Conservation (phyloP, 2,797 vertebrate species). For the Galaxias olidus region DNA sequence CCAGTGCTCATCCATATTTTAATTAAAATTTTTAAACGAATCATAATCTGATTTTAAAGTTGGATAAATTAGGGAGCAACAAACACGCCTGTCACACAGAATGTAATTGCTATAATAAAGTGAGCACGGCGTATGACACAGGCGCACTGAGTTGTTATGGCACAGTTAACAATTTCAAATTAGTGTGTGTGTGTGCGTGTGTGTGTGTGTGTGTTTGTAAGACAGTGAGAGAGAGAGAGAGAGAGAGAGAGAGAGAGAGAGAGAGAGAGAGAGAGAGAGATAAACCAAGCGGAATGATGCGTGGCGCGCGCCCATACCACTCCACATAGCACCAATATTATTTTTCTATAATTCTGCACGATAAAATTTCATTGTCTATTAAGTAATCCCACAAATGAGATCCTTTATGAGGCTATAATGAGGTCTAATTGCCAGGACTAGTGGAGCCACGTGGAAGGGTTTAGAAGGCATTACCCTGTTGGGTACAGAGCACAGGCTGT, state of each 20-base stretch:
- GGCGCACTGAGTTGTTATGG: conserved; percentile 56
- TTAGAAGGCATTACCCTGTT: conserved; percentile 96
- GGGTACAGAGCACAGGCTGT: conserved; percentile 98
- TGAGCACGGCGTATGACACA: conserved; percentile 64
- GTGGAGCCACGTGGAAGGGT: conserved; percentile 99
- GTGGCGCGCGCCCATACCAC: conserved; percentile 81
- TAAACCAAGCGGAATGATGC: conserved; percentile 84
- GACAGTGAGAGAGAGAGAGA: conserved; percentile 36
- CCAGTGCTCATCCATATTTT: conserved; percentile 27
- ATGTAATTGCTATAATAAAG: conserved; percentile 90
- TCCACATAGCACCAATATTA: conserved; percentile 83
- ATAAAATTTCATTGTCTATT: conserved; percentile 98
- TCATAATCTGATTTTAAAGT: conserved; percentile 72
- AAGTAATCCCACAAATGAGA: conserved; percentile 98
- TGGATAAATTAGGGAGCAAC: conserved; percentile 52
- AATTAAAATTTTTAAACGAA: conserved; percentile 48
- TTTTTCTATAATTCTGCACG: conserved; percentile 94
- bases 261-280: conserved; percentile 25
- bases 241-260: conserved; percentile 30
- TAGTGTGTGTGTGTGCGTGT: conserved; percentile 18
- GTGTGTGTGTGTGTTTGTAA: conserved; percentile 22
- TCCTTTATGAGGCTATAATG: conserved; percentile 99
- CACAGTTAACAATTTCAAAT: conserved; percentile 57
- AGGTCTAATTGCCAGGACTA: conserved; percentile 97
- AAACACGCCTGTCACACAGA: conserved; percentile 75